Conservation (phyloP, 2,797 vertebrate genomes). For the Synanceia verrucosa region DNA sequence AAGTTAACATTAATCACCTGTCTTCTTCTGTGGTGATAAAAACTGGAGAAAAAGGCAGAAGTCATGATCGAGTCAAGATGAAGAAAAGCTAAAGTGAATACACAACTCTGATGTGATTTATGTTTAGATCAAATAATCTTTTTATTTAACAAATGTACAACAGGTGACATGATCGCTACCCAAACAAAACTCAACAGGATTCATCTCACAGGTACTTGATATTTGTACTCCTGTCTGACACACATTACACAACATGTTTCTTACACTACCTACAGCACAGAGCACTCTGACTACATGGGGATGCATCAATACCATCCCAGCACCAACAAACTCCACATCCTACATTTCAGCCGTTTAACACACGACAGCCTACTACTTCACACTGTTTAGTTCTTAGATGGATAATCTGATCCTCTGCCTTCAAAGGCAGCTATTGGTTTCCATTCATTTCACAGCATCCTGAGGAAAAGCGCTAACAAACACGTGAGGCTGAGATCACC, state of each 20-base stretch:
- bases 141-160: slow-evolving; percentile 84
- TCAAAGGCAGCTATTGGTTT: not conserved
- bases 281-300: slow-evolving; percentile 36
- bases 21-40: not conserved
- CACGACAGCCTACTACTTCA: not conserved
- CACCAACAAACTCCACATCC: slow-evolving; percentile 10
- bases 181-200: slow-evolving; percentile 53
- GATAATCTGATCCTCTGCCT: not conserved
- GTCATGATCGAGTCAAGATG: not conserved
- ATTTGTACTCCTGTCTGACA: slow-evolving; percentile 54
- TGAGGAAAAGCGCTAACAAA: not conserved
- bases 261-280: slow-evolving; percentile 28
- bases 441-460: not conserved
- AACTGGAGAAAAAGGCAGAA: too few relatives aligned
- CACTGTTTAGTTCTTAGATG: not conserved
- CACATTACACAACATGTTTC: slow-evolving; percentile 42
- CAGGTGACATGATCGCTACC: slow-evolving; percentile 56
- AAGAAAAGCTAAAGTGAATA: not conserved
- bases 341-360: slow-evolving; percentile 19
- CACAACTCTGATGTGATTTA: not conserved
- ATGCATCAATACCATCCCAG: slow-evolving; percentile 28
- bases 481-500: not conserved
- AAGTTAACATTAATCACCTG: too few relatives aligned
- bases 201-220: slow-evolving; percentile 48
- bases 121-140: slow-evolving; percentile 61